Evolutionary conservation across 2,113 vertebrate genomes (phyloP).

Genomic region (Todiramphus chloris): DNA sequence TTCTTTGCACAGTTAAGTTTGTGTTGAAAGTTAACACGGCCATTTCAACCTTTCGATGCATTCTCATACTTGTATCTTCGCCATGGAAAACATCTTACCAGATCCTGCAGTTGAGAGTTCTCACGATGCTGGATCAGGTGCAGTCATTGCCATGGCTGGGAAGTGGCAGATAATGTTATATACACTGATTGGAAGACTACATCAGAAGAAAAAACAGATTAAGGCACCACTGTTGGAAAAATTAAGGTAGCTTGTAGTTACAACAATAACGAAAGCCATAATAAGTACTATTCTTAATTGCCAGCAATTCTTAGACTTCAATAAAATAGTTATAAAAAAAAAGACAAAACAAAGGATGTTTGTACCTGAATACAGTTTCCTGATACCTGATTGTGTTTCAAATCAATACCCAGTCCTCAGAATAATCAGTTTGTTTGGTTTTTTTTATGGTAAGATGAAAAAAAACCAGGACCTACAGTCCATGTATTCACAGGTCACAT

Average conservation of each 20-base stretch:
- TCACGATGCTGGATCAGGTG: slow-evolving; percentile 56
- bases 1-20: slow-evolving; percentile 56
- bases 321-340: slow-evolving; percentile 68
- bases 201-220: slow-evolving; percentile 78
- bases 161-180: slow-evolving; percentile 62
- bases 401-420: slow-evolving; percentile 60
- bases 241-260: slow-evolving; percentile 82
- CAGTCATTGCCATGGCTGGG: slow-evolving; percentile 44
- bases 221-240: slow-evolving; percentile 89
- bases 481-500: slow-evolving; percentile 46
- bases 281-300: slow-evolving; percentile 76
- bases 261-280: slow-evolving; percentile 73
- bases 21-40: slow-evolving; percentile 58
- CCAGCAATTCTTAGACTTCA: slow-evolving; percentile 76
- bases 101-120: slow-evolving; percentile 49
- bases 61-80: slow-evolving; percentile 48
- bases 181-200: slow-evolving; percentile 81
- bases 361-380: slow-evolving; percentile 77
- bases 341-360: slow-evolving; percentile 4
- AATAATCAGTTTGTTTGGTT: slow-evolving; percentile 28
- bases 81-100: slow-evolving; percentile 52
- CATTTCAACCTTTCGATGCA: slow-evolving; percentile 57
- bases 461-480: slow-evolving; percentile 52
- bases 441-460: slow-evolving; percentile 40
- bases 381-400: slow-evolving; percentile 69